Base-by-base conservation (phyloP, 1,140 invertebrate species). In the Thaumatotibia leucotreta region DNA sequence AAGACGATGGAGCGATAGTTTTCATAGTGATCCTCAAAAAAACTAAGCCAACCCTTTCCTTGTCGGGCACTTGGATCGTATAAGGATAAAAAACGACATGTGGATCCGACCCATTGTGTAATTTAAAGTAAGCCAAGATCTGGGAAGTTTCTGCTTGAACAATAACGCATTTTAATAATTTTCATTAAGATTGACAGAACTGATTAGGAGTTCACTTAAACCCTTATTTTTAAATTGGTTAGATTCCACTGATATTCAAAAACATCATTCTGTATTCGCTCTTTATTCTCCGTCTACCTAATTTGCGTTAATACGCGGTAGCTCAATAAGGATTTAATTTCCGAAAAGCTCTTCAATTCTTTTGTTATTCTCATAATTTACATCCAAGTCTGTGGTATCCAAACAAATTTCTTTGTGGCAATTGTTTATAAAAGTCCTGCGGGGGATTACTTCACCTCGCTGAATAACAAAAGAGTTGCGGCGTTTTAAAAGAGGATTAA, bases 111-210 rank as follows among this genome's bases (percentile, higher is more conserved):
- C 82, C 73, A 86, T 88, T 87, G 84, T 89, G 66, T 83, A 73
- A 77, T 81, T 82, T 73, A 70, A 81, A 87, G 75, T 77, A 77
- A 83, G 75, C 73, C 68, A 54, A 79, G 74, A 76, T 79, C 73
- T 83, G 70, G 75, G 75, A 77, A 80, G 73, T 83, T 84, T 86
- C 77, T 79, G 81, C 82, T 85, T 76, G 80, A 86, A 88, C 85
- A 88, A 88, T 86, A 83, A 88, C 72, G 75, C 83, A 84, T 89
- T 88, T 86, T 87, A 87, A 88, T 88, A 86, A 76, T 84, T 83
- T 88, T 90, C 84, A 88, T 88, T 90, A 85, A 88, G 86, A 90
- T 90, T 90, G 86, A 90, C 84, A 77, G 77, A 65, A 69, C 78
- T 83, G 88, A 90, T 90, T 82, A 85, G 24, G 72, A 70, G 69